Base-by-base conservation (phyloP, 1,140 invertebrate species). In the Apocrypta bakeri region DNA sequence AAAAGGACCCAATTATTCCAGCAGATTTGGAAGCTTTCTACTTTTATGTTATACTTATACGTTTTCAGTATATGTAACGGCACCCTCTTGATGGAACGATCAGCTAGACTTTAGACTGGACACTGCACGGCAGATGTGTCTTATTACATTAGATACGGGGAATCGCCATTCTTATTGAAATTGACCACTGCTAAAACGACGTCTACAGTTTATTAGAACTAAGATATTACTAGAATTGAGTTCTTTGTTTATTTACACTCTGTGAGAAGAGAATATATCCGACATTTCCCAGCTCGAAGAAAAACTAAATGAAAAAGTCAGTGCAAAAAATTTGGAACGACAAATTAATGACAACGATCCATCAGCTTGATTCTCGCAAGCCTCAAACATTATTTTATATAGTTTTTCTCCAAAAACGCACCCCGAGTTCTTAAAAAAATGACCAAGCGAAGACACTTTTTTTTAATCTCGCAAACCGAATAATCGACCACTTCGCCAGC, bases 1-100 rank as follows among this genome's bases (percentile, higher is more conserved):
- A 56, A 61, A 76, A 83, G 64, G 83, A 33, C 61, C 85, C 86
- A 86, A 88, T 88, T 87, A 88, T 83, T 83, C 74, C 79, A 27
- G 80, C 84, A 83, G 61, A 82, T 61, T 76, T 85, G 29, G 66
- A 1, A 68, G 64, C 79, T 76, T 56, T 56, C 48, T 2, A 9
- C 33, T 56, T 66, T 66, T 56, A 37, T 37, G 9, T 37, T 2
- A 9, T 2, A 9, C 9, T 37, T 37, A 37, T 37, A 9, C 9
- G 33, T 37, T 2, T 9, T 2, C 33, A 37, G 33, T 37, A 9
- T 37, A 9, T 37, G 33, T 56, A 56, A 1, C 21, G 12, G 63
- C 76, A 37, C 69, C 78, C 84, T 86, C 85, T 88, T 83, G 84
- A 85, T 81, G 42, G 74, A 87, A 82, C 82, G 69, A 84, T 87